These are phyloP conservation scores for Caenorhabditis inopinata DNA, from an alignment of 1,140 invertebrate species.

Conservation along the genomic window DNA sequence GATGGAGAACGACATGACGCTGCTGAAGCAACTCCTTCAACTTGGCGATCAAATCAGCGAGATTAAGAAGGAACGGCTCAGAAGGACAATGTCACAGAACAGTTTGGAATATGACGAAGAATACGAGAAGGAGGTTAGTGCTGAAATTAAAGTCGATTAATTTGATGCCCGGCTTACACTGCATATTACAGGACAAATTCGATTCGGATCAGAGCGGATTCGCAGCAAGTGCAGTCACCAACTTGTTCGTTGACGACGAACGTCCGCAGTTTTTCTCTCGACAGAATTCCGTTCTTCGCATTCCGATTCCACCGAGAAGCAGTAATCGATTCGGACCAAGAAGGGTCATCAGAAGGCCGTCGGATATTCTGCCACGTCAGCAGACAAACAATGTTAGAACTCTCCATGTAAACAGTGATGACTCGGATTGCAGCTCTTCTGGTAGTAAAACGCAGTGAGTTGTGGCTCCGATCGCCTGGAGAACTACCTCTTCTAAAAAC, in stretches of 20 bases:
- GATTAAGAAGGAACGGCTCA: constrained; percentile 33
- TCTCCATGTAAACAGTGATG: constrained; percentile 37
- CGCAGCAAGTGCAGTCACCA: constrained; percentile 37
- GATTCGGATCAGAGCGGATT: constrained; percentile 26
- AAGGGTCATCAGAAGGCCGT: constrained; percentile 36
- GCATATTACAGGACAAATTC: constrained; percentile 35
- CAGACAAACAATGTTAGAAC: not conserved
- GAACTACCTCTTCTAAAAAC: too few species aligned
- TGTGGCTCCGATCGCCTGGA: too few species aligned
- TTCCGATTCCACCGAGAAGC: constrained; percentile 50
- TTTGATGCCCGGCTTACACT: not conserved
- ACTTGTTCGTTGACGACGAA: constrained; percentile 34
- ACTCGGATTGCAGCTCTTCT: constrained; percentile 8
- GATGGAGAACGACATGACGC: constrained; percentile 44
- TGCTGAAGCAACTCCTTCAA: constrained; percentile 38
- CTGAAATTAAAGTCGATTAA: not conserved
- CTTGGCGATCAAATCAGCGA: constrained; percentile 39
- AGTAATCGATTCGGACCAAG: constrained; percentile 45
- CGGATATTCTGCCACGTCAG: constrained; percentile 19
- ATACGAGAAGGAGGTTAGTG: constrained; percentile 17
- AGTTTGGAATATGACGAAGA: constrained; percentile 34
- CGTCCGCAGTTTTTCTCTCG: constrained; percentile 47
- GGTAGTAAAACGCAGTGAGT: constrained; percentile 18
- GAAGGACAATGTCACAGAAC: constrained; percentile 21
- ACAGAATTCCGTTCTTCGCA: constrained; percentile 48